Base-by-base conservation (phyloP, 2,888 invertebrate genomes). In the Nomada goodeniana region DNA sequence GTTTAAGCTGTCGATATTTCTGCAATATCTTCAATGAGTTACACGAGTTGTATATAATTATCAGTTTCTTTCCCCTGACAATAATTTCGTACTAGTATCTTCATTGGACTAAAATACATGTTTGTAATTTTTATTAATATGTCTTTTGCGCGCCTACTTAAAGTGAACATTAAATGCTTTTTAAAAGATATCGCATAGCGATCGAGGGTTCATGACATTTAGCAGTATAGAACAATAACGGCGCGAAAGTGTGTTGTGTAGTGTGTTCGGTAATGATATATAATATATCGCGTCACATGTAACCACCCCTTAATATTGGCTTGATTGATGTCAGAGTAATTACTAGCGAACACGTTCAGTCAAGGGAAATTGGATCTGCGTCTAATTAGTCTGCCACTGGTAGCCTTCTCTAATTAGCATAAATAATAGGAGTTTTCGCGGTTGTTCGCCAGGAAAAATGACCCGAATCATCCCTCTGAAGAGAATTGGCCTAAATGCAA, bases 311-410 rank as follows among this genome's bases (percentile, higher is more conserved):
- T 82, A 75, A 82, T 80, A 82, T 71, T 76, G 76, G 67, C 57
- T 71, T 82, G 82, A 80, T 80, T 75, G 82, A 76, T 82, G 80
- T 82, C 57, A 36, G 77, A 72, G 75, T 82, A 82, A 82, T 82
- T 82, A 82, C 80, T 80, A 57, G 82, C 44, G 82, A 63, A 68
- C 61, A 68, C 80, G 80, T 68, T 59, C 82, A 80, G 82, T 64
- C 55, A 64, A 68, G 76, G 75, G 82, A 80, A 82, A 82, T 82
- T 80, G 71, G 75, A 67, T 75, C 70, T 63, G 53, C 70, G 75
- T 59, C 80, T 82, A 82, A 82, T 82, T 82, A 82, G 57, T 75
- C 59, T n/a, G 50, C 42, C 23, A 20, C 47, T 13, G 23, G 7
- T 20, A 7, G 29, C 55, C 52, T 57, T 42, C 82, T 71, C 67